A percentile compares a stretch with the other conserved stretches of the same genome.
Conservation (phyloP, 2,797 vertebrate species). For the Capromys pilorides region DNA sequence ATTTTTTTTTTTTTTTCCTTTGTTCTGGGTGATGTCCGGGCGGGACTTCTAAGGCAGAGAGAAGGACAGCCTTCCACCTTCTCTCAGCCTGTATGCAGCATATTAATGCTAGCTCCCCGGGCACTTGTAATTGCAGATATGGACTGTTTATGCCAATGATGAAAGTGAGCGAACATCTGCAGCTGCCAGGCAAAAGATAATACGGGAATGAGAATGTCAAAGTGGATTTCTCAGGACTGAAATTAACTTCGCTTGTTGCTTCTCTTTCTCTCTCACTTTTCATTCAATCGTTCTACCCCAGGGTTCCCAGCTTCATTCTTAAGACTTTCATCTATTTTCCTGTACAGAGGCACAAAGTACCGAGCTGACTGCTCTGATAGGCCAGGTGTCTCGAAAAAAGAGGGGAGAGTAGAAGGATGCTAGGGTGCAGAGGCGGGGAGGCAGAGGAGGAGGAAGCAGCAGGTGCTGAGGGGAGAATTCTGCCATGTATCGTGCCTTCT, state of each 20-base stretch:
- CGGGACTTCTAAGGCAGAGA: constrained; percentile 1
- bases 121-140: constrained; percentile 64
- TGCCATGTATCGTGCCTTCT: no score
- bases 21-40: constrained; percentile 57
- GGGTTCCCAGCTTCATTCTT: not conserved
- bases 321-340: constrained; percentile 15
- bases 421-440: not conserved
- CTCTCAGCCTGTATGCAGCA: not conserved
- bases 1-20: constrained; percentile 15
- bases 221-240: not conserved
- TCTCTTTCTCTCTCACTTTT: constrained; percentile 27
- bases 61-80: constrained; percentile 9
- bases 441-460: not conserved
- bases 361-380: not conserved
- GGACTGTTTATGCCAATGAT: constrained; percentile 62
- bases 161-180: constrained; percentile 46
- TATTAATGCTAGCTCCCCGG: constrained; percentile 44
- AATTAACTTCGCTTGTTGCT: constrained; percentile 31
- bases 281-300: not conserved
- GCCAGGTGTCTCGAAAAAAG: not conserved
- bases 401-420: not conserved
- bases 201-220: not conserved
- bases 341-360: not conserved
- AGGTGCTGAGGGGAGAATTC: not conserved
- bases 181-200: constrained; percentile 60